Base-by-base conservation (phyloP, 2,888 invertebrate species). In the Parochlus steinenii region DNA sequence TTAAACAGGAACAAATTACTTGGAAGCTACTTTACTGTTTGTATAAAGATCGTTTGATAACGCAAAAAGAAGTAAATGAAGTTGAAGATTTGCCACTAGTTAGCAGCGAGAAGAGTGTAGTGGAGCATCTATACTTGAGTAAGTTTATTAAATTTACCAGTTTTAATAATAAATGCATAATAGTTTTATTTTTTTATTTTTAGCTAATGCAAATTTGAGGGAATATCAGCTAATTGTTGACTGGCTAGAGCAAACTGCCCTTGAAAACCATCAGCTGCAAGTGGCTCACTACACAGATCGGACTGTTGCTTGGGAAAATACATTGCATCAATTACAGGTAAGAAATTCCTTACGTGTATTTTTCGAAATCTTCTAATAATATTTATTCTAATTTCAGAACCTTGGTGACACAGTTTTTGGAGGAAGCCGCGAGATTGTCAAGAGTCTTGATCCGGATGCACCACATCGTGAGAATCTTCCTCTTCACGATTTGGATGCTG, bases 221-320 rank as follows among this genome's bases (percentile, higher is more conserved):
- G 71, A 81, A 50, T 71, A 77, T 48, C 85, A 93, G 55, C 54
- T 90, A 31, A 73, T 93, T 25, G 77, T 92, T 16, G 92, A 92
- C 55, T 93, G 93, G 93, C 55, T 93, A 34, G 93, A 93, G 56
- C 70, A 74, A 24, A 81, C 78, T 52, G 79, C 85, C 12, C 56
- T 66, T 6, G 74, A 74, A 43, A 59, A 64, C 24, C 55, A 58
- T 4, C 48, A 53, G 17, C 58, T 44, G 43, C 56, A 69, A 39
- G 62, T 74, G 8, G 67, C 76, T 38, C 75, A 81, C 48, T 86
- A 80, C 51, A 77, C 82, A 19, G 89, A 89, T 54, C 67, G 68
- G 46, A 76, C 81, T 34, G 69, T 85, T 29, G 81, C 82, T 19
- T 90, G 90, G 89, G 86, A 89, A 53, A 90, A 92, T 52, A 89